Base-by-base conservation (phyloP, 2,797 vertebrate genomes). In the Setipinna tenuifilis region DNA sequence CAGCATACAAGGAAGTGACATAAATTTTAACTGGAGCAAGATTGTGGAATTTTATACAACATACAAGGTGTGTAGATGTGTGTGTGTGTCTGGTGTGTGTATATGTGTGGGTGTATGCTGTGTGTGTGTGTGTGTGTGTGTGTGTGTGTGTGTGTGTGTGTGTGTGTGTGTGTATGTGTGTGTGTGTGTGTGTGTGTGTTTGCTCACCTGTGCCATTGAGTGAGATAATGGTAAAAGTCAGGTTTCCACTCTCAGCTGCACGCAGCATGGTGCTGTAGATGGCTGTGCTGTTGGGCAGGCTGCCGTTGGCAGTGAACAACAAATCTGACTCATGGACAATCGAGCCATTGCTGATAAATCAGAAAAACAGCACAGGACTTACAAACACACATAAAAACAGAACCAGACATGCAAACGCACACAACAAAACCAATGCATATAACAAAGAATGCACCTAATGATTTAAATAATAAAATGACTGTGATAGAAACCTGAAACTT, bases 401-500 rank as follows among this genome's bases (percentile, higher is more conserved):
- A 9, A 54, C 50, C 3, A 9, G 50, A 54, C 1, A 1, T 54
- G 3, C 7, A 54, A 54, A 54, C 7, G 14, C 50, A 54, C 35
- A 41, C 35, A 41, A 41, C 50, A 54, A 71, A 6, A 16, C 17
- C 2, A 25, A 10, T 25, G 25, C 6, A 25, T 31, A 35, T 14
- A 6, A 71, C 12, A 0, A 71, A 3, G 2, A 4, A 1, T 16
- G 12, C 65, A 16, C 4, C 2, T 28, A 16, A 9, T 71, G 14
- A 0, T 71, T 31, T 5, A 11, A 23, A 65, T 23, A 25, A 25
- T 65, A 2, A 65, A 0, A 25, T 9, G 5, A 23, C 14, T 65
- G n/a, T 25, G 6, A 28, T 23, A 44, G 68, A 86, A 86, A 94
- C 93, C 92, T 91, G 89, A 92, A 94, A 31, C 11, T 86, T 83